A percentile compares a stretch with the other conserved stretches of the same genome.
phyloP scores from a whole-genome alignment of 2,113 vertebrate species.

The Sardina pilchardus region DNA sequence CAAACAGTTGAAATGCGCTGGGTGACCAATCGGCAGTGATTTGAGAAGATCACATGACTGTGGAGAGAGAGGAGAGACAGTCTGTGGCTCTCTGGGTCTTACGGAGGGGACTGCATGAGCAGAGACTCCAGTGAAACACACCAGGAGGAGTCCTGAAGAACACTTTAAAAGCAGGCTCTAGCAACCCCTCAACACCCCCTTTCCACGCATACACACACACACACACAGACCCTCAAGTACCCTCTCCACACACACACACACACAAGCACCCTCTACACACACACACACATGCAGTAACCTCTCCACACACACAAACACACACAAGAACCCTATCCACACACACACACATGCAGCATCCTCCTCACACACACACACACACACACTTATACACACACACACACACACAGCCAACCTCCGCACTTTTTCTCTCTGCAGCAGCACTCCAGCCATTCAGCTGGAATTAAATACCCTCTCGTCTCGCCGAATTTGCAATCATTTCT shows the following conservation, averaged over 20 bases:
- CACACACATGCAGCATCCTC: background rate
- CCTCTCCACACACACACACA: background rate
- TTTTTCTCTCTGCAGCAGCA: slow-evolving; percentile 62
- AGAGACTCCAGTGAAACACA: slow-evolving; percentile 65
- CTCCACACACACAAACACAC: slow-evolving; percentile 34
- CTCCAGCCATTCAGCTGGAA: slow-evolving; percentile 71
- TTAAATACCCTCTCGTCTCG: slow-evolving; percentile 74
- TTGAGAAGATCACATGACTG: background rate
- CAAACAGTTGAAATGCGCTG: background rate
- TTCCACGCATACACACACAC: background rate
- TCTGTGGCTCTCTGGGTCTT: background rate
- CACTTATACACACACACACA: background rate
- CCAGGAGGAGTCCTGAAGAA: slow-evolving; percentile 64
- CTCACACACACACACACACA: background rate
- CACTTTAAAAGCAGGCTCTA: slow-evolving; percentile 40
- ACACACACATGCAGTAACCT: no score
- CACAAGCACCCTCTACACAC: background rate
- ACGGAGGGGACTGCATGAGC: slow-evolving; percentile 31
- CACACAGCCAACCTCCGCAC: slow-evolving; percentile 54
- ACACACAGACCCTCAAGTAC: no score
- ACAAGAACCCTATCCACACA: background rate
- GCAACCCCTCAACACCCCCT: background rate
- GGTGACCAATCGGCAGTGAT: background rate
- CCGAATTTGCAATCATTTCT: slow-evolving; percentile 79
- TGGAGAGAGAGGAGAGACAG: background rate